Percentiles rank a stretch among this genome's conserved stretches.
Evolutionary conservation across 2,797 vertebrate species (phyloP).

Genomic region (Spizella passerina): DNA sequence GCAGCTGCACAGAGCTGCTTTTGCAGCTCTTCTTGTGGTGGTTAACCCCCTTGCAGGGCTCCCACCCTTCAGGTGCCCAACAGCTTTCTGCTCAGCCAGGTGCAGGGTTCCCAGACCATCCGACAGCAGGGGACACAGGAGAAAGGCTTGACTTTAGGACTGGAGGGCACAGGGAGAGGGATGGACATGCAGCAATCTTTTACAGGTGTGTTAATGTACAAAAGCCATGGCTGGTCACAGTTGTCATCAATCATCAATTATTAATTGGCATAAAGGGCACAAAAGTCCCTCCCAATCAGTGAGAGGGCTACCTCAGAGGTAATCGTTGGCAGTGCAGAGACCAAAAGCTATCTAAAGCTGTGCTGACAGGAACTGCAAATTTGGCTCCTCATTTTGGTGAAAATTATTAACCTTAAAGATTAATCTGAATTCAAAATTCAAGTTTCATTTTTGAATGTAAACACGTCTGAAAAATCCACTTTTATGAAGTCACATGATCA

Average conservation of each 20-base stretch:
- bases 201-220: not conserved
- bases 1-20: not conserved
- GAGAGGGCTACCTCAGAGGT: not conserved
- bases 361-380: not conserved
- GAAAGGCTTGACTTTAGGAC: not conserved
- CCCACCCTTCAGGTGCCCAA: not conserved
- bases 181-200: not conserved
- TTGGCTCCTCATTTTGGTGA: not conserved
- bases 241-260: not conserved
- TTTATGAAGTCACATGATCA: not conserved
- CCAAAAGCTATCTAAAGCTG: not conserved
- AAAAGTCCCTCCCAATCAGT: not conserved
- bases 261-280: not conserved
- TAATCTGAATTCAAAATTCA: not conserved
- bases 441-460: not conserved
- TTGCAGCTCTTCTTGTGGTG: not conserved
- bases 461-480: not conserved
- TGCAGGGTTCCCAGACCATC: not conserved
- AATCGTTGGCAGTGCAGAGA: not conserved
- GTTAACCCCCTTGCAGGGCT: not conserved
- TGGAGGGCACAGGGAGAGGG: rapidly evolving
- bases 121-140: not conserved
- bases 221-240: not conserved
- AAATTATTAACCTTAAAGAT: not conserved
- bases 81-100: not conserved